A percentile compares a stretch with the other conserved stretches of the same genome.
Conservation (phyloP, 2,113 vertebrate genomes). For the Podiceps cristatus region DNA sequence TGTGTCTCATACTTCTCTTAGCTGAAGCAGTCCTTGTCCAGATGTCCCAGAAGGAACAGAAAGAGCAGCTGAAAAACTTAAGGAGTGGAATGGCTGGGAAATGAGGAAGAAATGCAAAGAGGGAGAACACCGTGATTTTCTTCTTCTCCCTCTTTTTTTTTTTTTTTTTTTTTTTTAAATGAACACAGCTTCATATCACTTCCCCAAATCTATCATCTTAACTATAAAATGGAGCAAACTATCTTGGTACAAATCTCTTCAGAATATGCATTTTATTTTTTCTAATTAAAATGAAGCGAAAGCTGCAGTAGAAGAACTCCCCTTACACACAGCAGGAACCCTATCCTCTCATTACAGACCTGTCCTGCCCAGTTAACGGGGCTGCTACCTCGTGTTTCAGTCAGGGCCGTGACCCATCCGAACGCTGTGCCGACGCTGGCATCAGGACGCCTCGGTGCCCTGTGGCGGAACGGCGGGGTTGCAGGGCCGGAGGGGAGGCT, state of each 20-base stretch:
- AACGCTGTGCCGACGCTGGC: neutral
- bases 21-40: neutral
- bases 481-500: neutral
- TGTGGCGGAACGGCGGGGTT: accelerated
- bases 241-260: neutral
- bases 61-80: neutral
- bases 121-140: neutral
- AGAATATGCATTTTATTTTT: neutral
- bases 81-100: neutral
- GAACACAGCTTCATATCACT: neutral
- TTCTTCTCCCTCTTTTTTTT: too few species aligned
- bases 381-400: neutral
- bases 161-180: neutral
- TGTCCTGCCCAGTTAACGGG: conserved; percentile 2
- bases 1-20: neutral
- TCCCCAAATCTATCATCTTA: neutral
- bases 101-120: neutral
- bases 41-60: neutral
- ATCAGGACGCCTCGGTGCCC: neutral
- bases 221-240: neutral
- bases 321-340: neutral
- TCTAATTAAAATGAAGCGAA: neutral
- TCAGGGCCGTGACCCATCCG: neutral
- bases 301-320: neutral
- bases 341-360: conserved; percentile 51